Base-by-base conservation (phyloP, 2,888 invertebrate species). In the Dinocampus coccinellae region DNA sequence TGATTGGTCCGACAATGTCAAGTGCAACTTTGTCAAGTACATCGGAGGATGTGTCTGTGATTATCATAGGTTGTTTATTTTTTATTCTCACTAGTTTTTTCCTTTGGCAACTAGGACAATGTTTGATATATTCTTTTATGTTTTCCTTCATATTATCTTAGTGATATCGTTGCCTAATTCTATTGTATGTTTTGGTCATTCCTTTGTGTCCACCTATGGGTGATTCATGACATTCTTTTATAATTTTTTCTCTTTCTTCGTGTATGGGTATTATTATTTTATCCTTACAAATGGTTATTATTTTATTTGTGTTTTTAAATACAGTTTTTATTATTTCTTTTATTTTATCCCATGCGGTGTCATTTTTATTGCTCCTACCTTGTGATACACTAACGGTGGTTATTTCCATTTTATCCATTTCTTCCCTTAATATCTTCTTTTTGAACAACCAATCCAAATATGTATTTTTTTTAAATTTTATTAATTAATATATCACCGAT, bases 181-280 rank as follows among this genome's bases (percentile, higher is more conserved):
- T 9, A 13, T 39, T 39, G 39, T 39, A 39, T 7, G 39, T 39
- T 10, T 39, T 39, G 2, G 39, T 39, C 6, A 39, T 11, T 9
- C 39, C 10, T 39, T 39, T 39, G 10, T 39, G 39, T 9, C 39
- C 39, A 7, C 11, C 39, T 9, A 39, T 39, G 10, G 13, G 39
- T 11, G 11, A 11, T 2, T 13, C 10, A 13, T 39, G 13, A 39
- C 13, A 11, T 39, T 39, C 39, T 39, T 39, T 2, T 7, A 52
- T 52, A 13, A 42, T 62, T 22, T 3, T 42, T n/a, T 42, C 24
- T 11, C 62, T 42, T 6, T 62, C 42, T 6, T 20, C 53, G 16
- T 13, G n/a, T 11, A 52, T 26, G 33, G 69, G 69, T 34, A 52
- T 62, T 26, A 61, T 62, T 7, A 69, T 69, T 53, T 69, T 69